Conservation (phyloP, 2,888 invertebrate genomes). For the Epistrophe eligans region DNA sequence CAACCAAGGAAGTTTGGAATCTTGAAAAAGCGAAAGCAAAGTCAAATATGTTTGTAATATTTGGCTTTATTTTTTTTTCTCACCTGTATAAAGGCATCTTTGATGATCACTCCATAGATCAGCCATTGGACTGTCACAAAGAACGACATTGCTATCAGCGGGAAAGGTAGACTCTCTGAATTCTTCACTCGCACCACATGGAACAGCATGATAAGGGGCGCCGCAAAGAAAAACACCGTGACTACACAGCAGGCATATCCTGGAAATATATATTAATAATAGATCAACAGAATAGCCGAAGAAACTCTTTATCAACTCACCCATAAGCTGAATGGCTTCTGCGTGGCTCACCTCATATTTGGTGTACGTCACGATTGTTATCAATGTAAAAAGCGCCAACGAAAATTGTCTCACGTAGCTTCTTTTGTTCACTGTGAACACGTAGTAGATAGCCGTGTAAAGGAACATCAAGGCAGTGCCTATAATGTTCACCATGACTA, state of each 20-base stretch:
- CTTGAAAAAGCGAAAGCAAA: slow-evolving; percentile 85
- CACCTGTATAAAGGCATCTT: slow-evolving; percentile 92
- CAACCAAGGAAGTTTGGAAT: slow-evolving; percentile 92
- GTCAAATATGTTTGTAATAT: not conserved
- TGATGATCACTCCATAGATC: slow-evolving; percentile 91
- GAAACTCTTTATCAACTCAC: slow-evolving; percentile 82
- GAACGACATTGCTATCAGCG: slow-evolving; percentile 93
- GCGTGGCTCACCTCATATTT: slow-evolving; percentile 85
- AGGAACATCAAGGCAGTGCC: slow-evolving; percentile 89
- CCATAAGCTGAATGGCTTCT: slow-evolving; percentile 86
- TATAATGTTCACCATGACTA: slow-evolving; percentile 90
- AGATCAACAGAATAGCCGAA: too few species aligned
- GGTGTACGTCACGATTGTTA: slow-evolving; percentile 86
- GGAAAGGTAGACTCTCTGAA: slow-evolving; percentile 94
- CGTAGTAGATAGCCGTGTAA: slow-evolving; percentile 89
- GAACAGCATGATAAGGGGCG: slow-evolving; percentile 91
- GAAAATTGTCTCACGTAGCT: slow-evolving; percentile 87
- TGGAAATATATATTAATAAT: not conserved
- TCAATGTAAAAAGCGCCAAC: slow-evolving; percentile 85
- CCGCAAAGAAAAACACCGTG: slow-evolving; percentile 92
- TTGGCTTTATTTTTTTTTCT: slow-evolving; percentile 36
- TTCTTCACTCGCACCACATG: slow-evolving; percentile 92
- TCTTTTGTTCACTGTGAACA: slow-evolving; percentile 90
- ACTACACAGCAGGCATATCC: slow-evolving; percentile 88
- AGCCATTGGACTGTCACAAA: slow-evolving; percentile 93